Conservation (phyloP, 2,113 vertebrate species). For the Ammospiza caudacuta region DNA sequence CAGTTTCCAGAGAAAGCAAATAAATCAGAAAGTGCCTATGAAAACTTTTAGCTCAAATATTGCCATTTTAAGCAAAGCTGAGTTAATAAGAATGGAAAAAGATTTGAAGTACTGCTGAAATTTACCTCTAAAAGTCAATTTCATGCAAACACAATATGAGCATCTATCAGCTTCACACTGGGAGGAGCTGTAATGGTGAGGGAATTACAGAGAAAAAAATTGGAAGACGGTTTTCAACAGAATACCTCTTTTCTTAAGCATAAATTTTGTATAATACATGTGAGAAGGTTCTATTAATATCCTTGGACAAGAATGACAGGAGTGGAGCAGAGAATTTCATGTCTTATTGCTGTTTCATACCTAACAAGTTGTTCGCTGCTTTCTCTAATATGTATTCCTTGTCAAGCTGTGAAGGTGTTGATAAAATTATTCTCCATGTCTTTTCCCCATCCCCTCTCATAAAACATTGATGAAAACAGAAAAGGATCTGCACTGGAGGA, state of each 20-base stretch:
- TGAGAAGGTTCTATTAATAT: not conserved
- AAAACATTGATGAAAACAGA: constrained; percentile 14
- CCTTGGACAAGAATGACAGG: not conserved
- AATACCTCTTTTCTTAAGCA: not conserved
- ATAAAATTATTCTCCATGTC: not conserved
- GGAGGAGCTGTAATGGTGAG: not conserved
- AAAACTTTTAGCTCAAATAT: not conserved
- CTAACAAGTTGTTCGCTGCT: not conserved
- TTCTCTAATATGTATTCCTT: not conserved
- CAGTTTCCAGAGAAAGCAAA: not conserved
- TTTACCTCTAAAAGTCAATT: not conserved
- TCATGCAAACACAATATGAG: not conserved
- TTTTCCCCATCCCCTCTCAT: not conserved
- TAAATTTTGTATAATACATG: not conserved
- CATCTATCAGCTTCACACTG: not conserved
- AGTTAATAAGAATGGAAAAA: not conserved
- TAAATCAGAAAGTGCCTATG: not conserved
- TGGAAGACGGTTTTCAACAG: not conserved
- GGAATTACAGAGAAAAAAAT: not conserved
- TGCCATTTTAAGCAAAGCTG: not conserved
- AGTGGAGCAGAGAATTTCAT: not conserved
- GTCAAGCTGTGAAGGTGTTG: not conserved
- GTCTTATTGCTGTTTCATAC: not conserved
- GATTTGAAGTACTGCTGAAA: not conserved
- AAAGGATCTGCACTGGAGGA: not conserved